Evolutionary conservation across 2,113 vertebrate species (phyloP).

Genomic region (Myiagra hebetior): DNA sequence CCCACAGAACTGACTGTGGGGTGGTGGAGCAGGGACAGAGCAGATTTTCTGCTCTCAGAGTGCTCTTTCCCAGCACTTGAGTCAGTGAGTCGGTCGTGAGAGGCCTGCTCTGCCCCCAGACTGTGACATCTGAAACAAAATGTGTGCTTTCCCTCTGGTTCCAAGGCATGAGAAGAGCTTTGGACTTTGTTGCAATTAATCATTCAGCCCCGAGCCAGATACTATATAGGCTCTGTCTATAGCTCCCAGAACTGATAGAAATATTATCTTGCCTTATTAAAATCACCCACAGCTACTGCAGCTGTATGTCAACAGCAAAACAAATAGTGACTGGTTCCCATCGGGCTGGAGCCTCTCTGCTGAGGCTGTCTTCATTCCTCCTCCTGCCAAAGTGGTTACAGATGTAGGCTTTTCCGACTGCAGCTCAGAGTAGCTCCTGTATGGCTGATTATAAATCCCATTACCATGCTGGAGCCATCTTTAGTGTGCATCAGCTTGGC

Average conservation of each 20-base stretch:
- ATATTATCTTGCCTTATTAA: slow-evolving; percentile 50
- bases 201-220: background rate
- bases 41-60: background rate
- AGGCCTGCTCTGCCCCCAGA: background rate
- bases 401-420: background rate
- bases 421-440: background rate
- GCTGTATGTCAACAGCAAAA: slow-evolving; percentile 39
- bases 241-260: slow-evolving; percentile 47
- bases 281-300: slow-evolving; percentile 58
- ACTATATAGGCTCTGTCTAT: slow-evolving; percentile 27
- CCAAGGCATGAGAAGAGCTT: slow-evolving; percentile 25
- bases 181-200: slow-evolving; percentile 34
- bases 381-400: slow-evolving; percentile 5
- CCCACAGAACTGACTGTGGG: background rate
- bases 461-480: background rate
- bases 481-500: background rate
- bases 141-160: background rate
- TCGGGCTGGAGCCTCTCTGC: background rate
- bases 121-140: background rate
- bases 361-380: slow-evolving; percentile 19
- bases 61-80: background rate
- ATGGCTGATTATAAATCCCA: background rate
- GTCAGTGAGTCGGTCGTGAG: background rate
- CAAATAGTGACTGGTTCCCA: background rate
- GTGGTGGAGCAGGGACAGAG: background rate